Evolutionary conservation across 2,888 invertebrate genomes (phyloP), one percentile per base, ranked within the genome.

Genomic region (Drosophila subsilvestris): DNA sequence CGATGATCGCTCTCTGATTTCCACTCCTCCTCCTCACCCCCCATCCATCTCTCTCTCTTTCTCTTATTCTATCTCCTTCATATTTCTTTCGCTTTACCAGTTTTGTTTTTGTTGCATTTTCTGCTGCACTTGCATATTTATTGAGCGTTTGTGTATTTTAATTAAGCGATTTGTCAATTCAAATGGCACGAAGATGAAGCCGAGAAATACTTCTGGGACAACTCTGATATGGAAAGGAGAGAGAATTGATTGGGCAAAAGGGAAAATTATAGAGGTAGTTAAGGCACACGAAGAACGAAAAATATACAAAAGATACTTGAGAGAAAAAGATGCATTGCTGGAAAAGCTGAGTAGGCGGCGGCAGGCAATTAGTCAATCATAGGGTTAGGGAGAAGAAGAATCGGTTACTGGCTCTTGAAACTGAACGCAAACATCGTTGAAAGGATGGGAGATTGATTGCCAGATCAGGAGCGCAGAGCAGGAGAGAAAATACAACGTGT

Each of bases 101-200:
- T 45, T n/a, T 53, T 54, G 20, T 51, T 55, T 17, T 53, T 62
- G 53, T 66, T 59, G 42, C 17, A 49, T 42, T 20, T 55, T 70
- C 48, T 45, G 22, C 48, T 75, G 50, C 32, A 54, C 60, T 83
- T 79, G 88, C 86, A 84, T 84, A 88, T 88, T 85, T 86, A 86
- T 86, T 84, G 87, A 85, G 88, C 87, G 88, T 84, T 76, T 78
- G 75, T 70, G 75, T 70, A 81, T 88, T 86, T 82, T 85, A 86
- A 86, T 87, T 88, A 86, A 88, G 86, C 82, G 74, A 86, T 86
- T 86, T 88, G 81, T 88, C 88, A 88, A 79, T 78, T 63, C 6
- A 37, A 14, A 37, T 7, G 37, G 37, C 14, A 37, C 50, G 37
- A 37, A 37, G 6, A 37, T 7, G 37, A 37, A 37, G 80, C 58